Base-by-base conservation (phyloP, 2,797 vertebrate species). In the Sebastes iracundus region DNA sequence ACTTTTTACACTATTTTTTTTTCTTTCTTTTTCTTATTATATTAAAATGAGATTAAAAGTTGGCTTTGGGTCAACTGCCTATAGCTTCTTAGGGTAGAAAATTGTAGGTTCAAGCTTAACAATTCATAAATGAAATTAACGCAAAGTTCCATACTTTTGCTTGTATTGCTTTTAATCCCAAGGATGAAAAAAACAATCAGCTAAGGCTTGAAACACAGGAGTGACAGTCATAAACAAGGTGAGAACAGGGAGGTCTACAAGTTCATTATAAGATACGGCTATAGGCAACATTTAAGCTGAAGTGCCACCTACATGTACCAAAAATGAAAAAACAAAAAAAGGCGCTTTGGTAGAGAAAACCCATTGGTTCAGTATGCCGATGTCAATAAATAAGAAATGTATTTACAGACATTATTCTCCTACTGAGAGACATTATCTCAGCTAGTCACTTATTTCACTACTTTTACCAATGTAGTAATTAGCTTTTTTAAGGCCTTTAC, bases 111-210 rank as follows among this genome's bases (percentile, higher is more conserved):
- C 6, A 0, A 13, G 25, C 14, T 25, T 55, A 32, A 49, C 13
- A 38, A 6, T 56, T 60, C 20, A 23, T 10, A 25, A 49, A 55
- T n/a, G 1, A 59, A 68, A 66, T 12, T 7, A 49, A 8, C n/a
- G 2, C 18, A 20, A 18, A 10, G n/a, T 52, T 52, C n/a, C 42
- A 14, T 5, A 33, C 5, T 55, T 68, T 55, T 28, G 30, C 60
- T 42, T 4, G 3, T 72, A 87, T 63, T 77, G 65, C 64, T 72
- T 64, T 81, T 62, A 35, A 38, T 75, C 13, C 38, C 22, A 25
- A 6, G 22, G 52, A 49, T 22, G 10, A 14, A 30, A 53, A 49
- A 59, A 35, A 66, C 13, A 12, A 73, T 35, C 72, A 20, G 11
- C 20, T 8, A 8, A 25, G 10, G n/a, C 6, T 52, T 32, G 28